Evolutionary conservation across 2,888 invertebrate species (phyloP).

Genomic region (Lasius fuliginosus): DNA sequence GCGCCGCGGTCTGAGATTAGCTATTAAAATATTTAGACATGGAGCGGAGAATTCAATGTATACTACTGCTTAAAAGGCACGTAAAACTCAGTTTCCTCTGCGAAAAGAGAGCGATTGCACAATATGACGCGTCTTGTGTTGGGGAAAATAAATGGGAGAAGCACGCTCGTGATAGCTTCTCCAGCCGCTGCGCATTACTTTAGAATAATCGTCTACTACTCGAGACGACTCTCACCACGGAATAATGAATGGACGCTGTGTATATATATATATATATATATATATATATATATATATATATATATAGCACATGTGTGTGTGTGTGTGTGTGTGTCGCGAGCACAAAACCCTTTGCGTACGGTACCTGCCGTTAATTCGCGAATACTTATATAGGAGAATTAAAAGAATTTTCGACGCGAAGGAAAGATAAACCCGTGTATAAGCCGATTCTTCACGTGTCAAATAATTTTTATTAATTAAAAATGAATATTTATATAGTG

Average conservation of each 20-base stretch:
- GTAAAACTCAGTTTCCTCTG: constrained; percentile 62
- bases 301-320: neutral
- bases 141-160: constrained; percentile 58
- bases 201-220: constrained; percentile 55
- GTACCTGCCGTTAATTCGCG: constrained; percentile 19
- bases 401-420: neutral
- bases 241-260: constrained; percentile 76
- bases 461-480: constrained; percentile 43
- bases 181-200: constrained; percentile 70
- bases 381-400: neutral
- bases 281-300: constrained; percentile 3
- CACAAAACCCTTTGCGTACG: constrained; percentile 22
- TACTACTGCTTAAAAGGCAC: no score
- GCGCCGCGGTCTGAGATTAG: constrained; percentile 58
- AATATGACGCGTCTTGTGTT: constrained; percentile 58
- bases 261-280: constrained; percentile 66
- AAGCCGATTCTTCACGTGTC: constrained; percentile 33
- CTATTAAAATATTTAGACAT: constrained; percentile 70
- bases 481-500: constrained; percentile 23
- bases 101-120: constrained; percentile 76
- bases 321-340: constrained; percentile 29
- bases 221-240: constrained; percentile 67
- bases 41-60: constrained; percentile 70
- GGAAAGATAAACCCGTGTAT: neutral
- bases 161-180: constrained; percentile 60